These are phyloP conservation scores for Plebejus anna DNA, from an alignment of 2,888 invertebrate species.

Conservation along the genomic window DNA sequence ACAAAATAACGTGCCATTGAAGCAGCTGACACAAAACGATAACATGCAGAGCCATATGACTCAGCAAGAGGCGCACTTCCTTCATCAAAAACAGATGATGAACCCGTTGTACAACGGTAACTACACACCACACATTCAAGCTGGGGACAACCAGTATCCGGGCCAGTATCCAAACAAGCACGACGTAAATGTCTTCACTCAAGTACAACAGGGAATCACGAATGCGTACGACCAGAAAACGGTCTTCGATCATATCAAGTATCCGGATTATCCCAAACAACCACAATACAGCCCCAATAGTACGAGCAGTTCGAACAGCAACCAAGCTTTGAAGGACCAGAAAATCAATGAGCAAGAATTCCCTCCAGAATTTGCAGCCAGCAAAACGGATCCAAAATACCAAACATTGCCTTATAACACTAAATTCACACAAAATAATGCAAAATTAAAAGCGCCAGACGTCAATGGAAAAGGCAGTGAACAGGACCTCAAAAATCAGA, in stretches of 20 bases:
- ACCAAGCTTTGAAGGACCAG: slow-evolving; percentile 70
- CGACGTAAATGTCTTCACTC: slow-evolving; percentile 58
- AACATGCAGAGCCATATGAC: slow-evolving; percentile 71
- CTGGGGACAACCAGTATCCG: slow-evolving; percentile 62
- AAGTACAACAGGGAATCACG: slow-evolving; percentile 71
- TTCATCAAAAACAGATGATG: slow-evolving; percentile 77
- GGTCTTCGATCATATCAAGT: slow-evolving; percentile 68
- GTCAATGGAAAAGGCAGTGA: slow-evolving; percentile 62
- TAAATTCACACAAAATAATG: slow-evolving; percentile 85
- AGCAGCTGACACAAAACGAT: slow-evolving; percentile 72
- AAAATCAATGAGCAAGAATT: slow-evolving; percentile 78
- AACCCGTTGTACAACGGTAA: slow-evolving; percentile 70
- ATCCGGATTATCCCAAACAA: slow-evolving; percentile 72
- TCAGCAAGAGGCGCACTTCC: slow-evolving; percentile 73
- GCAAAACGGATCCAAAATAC: slow-evolving; percentile 93
- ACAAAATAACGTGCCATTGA: slow-evolving; percentile 78
- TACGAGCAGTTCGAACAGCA: slow-evolving; percentile 73
- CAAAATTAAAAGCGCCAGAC: slow-evolving; percentile 62
- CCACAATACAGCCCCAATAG: slow-evolving; percentile 80
- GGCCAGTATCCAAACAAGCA: slow-evolving; percentile 67
- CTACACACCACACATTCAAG: slow-evolving; percentile 56
- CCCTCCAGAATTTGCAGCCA: slow-evolving; percentile 85
- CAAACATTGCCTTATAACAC: slow-evolving; percentile 95
- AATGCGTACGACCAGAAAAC: slow-evolving; percentile 72
- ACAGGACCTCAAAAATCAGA: slow-evolving; percentile 58